A percentile compares a stretch with the other conserved stretches of the same genome.
phyloP scores from a whole-genome alignment of 2,113 vertebrate species.

The Notarius quadriscutis region DNA sequence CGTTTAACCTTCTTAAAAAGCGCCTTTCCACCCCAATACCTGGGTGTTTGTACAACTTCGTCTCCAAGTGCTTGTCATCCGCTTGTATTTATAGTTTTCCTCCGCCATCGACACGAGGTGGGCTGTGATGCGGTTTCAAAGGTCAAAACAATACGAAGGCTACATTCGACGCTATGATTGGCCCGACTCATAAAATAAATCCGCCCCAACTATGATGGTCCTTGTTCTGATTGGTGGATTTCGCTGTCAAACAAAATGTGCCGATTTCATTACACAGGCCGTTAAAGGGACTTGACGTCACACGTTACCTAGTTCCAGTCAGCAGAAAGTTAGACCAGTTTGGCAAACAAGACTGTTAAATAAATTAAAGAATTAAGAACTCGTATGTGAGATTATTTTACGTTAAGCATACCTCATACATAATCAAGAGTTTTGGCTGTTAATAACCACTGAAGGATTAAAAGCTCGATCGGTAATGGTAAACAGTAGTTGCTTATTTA shows the following conservation, averaged over 20 bases:
- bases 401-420: background rate
- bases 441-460: background rate
- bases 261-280: slow-evolving; percentile 57
- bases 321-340: slow-evolving; percentile 53
- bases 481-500: background rate
- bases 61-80: slow-evolving; percentile 49
- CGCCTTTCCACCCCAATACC: slow-evolving; percentile 57
- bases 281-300: slow-evolving; percentile 70
- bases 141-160: slow-evolving; percentile 71
- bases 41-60: slow-evolving; percentile 76
- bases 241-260: slow-evolving; percentile 48
- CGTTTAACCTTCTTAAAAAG: slow-evolving; percentile 65
- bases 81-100: slow-evolving; percentile 76
- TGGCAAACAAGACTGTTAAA: slow-evolving; percentile 12
- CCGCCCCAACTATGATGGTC: rapidly evolving
- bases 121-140: slow-evolving; percentile 77
- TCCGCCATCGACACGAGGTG: slow-evolving; percentile 75
- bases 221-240: slow-evolving; percentile 57
- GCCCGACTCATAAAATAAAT: slow-evolving; percentile 40
- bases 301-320: slow-evolving; percentile 66
- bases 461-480: background rate
- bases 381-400: background rate
- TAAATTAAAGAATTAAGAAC: background rate
- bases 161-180: slow-evolving; percentile 53
- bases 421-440: background rate